Percentiles rank a stretch among this genome's conserved stretches.
These are phyloP conservation scores for Bergia puertoricense DNA, from an alignment of 92 coral and sea anemone species.

Conservation along the genomic window DNA sequence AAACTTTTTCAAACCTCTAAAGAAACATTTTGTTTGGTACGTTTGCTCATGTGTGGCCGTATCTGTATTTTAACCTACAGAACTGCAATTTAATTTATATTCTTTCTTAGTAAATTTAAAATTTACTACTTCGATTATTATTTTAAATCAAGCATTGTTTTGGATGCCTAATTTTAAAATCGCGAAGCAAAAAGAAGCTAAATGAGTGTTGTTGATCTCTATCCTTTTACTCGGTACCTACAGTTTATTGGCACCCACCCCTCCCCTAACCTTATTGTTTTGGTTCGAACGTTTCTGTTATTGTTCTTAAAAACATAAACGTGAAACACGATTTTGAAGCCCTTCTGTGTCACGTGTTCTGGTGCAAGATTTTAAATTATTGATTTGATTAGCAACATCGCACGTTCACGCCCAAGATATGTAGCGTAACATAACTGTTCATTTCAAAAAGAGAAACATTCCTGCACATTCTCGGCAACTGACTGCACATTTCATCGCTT, in stretches of 20 bases:
- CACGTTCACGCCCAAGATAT: background rate
- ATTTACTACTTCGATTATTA: background rate
- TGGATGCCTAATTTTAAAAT: background rate
- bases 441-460: background rate
- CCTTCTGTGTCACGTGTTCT: background rate
- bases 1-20: background rate
- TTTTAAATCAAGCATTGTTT: no score
- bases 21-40: background rate
- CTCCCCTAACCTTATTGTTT: background rate
- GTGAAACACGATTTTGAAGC: background rate
- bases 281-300: background rate
- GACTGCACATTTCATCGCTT: constrained; percentile 9
- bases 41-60: background rate
- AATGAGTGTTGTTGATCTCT: background rate
- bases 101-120: background rate
- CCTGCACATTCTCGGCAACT: constrained; percentile 20
- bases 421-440: background rate
- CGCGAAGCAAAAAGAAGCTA: background rate
- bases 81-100: background rate
- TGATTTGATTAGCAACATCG: background rate
- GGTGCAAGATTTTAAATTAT: background rate
- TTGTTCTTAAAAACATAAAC: background rate
- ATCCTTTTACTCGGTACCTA: no score
- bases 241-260: background rate
- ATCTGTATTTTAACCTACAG: background rate